Conservation (phyloP, 2,797 vertebrate genomes). For the Petrocephalus schoutedeni region DNA sequence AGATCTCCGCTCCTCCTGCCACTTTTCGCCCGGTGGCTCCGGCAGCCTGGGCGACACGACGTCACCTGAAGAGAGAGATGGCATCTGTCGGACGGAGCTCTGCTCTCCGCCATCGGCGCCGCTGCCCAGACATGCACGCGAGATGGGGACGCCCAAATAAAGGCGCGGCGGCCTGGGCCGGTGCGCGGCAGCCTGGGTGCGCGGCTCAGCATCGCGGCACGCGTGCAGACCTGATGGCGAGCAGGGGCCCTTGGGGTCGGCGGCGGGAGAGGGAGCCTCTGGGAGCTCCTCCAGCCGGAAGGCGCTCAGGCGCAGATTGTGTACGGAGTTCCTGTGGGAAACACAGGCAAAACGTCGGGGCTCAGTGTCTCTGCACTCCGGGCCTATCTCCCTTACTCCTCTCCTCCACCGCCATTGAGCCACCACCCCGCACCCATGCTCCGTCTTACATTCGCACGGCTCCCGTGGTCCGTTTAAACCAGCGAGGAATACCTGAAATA, state of each 20-base stretch:
- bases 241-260: not conserved
- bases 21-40: not conserved
- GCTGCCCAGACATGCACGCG: not conserved
- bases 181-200: not conserved
- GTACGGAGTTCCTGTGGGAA: constrained; percentile 74
- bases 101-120: not conserved
- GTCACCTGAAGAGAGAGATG: not conserved
- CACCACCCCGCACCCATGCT: not conserved
- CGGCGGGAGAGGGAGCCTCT: constrained; percentile 16
- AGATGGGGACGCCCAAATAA: no score
- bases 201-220: not conserved
- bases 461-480: not conserved
- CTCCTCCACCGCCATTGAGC: not conserved
- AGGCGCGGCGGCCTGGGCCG: not conserved
- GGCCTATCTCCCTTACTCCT: not conserved
- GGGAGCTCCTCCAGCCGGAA: constrained; percentile 54
- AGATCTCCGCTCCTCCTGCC: not conserved
- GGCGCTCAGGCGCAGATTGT: constrained; percentile 64
- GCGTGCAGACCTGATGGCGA: not conserved
- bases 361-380: not conserved
- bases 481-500: constrained; percentile 5
- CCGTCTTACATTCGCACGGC: not conserved
- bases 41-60: not conserved
- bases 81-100: not conserved
- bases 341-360: constrained; percentile 15